Base-by-base conservation (phyloP, 2,113 vertebrate genomes). In the Malurus elegans region DNA sequence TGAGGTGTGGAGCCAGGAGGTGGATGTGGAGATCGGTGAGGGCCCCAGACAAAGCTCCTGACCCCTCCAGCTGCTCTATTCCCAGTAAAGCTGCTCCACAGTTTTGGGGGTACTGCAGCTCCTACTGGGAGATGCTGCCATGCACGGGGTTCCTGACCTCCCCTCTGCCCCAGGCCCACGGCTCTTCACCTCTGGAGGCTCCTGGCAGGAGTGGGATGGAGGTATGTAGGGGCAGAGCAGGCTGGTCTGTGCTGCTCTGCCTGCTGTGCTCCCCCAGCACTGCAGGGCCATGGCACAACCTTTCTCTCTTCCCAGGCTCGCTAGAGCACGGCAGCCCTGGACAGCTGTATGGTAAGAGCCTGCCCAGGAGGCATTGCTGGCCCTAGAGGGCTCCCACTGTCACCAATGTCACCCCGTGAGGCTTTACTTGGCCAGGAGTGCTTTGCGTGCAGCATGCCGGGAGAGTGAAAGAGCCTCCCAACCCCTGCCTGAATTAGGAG, bases 21-120 rank as follows among this genome's bases (percentile, higher is more conserved):
- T 98, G 58, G 80, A 96, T 0, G 96, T 99, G 79, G 97, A 95
- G 73, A 98, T 99, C 0, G 98, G 98, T 99, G 92, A 94, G 94
- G 85, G 57, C 32, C 12, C 29, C 12, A 6, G 57, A 14, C 23
- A 71, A 44, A 54, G 32, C 47, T 31, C 36, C 0, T 25, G 18
- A 44, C 4, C 5, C 40, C 14, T 4, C 18, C 8, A 18, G 47
- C 32, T n/a, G 25, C 24, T 73, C 40, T 78, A 34, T 17, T 5
- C 25, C 3, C 31, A 3, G 0, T 14, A 71, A 71, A 70, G 56
- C 78, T 67, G n/a, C 40, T 38, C 40, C 31, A 29, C 14, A 34
- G 40, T 61, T 75, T n/a, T 50, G 18, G 15, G 53, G 71, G 42
- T 4, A 21, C 79, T 75, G 19, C 75, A 66, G 47, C 69, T 73